Evolutionary conservation across 35 echinoderm and acorn worm genomes (phyloP).

Genomic region (Ophioderma brevispina): DNA sequence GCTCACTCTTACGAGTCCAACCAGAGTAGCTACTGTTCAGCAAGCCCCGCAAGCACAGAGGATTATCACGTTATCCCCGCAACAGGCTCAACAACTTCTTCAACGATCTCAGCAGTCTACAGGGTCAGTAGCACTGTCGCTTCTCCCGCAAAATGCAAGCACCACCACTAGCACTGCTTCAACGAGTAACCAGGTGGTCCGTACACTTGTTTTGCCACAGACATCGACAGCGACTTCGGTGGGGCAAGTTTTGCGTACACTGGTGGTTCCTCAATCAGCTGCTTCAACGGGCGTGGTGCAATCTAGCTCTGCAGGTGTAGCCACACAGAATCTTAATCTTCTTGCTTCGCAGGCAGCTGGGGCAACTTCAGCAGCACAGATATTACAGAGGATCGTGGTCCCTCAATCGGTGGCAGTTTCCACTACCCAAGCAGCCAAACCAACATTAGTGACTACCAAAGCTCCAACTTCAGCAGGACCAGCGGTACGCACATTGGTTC

Average conservation of each 20-base stretch:
- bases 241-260: neutral
- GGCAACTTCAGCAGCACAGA: neutral
- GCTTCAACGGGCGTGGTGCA: neutral
- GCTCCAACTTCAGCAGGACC: neutral
- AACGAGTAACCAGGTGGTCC: neutral
- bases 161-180: neutral
- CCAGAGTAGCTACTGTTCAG: neutral
- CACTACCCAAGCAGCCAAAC: neutral
- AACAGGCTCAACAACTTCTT: neutral
- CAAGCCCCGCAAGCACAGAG: neutral
- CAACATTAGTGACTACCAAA: neutral
- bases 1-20: neutral
- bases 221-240: neutral
- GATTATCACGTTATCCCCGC: neutral
- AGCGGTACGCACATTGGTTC: neutral
- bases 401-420: neutral
- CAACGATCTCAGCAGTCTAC: neutral
- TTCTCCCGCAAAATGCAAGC: neutral
- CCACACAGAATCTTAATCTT: neutral
- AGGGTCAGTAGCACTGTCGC: neutral
- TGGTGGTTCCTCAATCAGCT: neutral
- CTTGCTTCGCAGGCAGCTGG: neutral
- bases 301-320: neutral
- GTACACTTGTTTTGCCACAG: neutral
- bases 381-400: neutral